These are phyloP conservation scores for Apeira syringaria DNA, from an alignment of 2,888 invertebrate species.

Conservation along the genomic window DNA sequence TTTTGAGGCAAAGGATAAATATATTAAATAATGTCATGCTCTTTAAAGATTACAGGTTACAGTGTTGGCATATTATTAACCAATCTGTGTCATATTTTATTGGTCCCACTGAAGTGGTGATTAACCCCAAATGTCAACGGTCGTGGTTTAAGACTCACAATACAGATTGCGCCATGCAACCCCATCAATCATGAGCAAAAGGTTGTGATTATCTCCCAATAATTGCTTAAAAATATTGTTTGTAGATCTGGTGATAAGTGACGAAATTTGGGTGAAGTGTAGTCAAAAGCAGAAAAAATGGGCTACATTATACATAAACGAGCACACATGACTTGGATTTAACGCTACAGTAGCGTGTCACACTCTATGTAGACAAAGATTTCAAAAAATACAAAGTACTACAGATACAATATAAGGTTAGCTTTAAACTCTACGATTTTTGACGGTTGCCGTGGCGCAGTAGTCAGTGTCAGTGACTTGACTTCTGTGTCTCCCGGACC, in stretches of 20 bases:
- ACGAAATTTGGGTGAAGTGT: constrained; percentile 11
- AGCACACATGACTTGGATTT: too few species aligned
- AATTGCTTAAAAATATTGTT: constrained; percentile 35
- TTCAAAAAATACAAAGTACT: too few species aligned
- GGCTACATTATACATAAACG: too few species aligned
- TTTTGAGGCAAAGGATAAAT: constrained; percentile 5
- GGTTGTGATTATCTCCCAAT: constrained; percentile 49
- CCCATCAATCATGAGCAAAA: constrained; percentile 43
- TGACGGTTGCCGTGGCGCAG: too few species aligned
- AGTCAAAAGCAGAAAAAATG: not conserved
- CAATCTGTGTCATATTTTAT: constrained; percentile 39
- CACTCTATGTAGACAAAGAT: too few species aligned
- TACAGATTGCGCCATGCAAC: constrained; percentile 42
- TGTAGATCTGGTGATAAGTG: constrained; percentile 28
- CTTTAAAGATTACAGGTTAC: constrained; percentile 17
- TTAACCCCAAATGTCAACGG: constrained; percentile 43
- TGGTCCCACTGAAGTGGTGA: constrained; percentile 35
- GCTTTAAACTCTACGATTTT: too few species aligned
- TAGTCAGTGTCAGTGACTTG: too few species aligned
- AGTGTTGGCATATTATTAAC: constrained; percentile 38
- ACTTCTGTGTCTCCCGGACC: too few species aligned
- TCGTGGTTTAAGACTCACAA: constrained; percentile 37
- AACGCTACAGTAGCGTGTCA: too few species aligned
- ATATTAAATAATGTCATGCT: constrained; percentile 15
- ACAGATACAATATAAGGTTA: too few species aligned